These are phyloP conservation scores for Dolichomitus sp. DNA, from an alignment of 2,888 invertebrate species.

Conservation along the genomic window DNA sequence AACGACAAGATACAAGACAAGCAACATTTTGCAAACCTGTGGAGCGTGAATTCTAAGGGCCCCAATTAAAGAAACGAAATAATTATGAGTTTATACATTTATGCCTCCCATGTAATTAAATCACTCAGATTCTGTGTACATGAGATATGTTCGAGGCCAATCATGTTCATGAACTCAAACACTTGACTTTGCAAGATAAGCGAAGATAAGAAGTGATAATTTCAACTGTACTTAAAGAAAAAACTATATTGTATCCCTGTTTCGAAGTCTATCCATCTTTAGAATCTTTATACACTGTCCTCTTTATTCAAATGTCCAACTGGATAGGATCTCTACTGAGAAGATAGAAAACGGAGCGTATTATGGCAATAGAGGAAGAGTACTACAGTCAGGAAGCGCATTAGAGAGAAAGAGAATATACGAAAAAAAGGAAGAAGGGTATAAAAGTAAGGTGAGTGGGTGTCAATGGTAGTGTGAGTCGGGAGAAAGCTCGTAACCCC, in stretches of 20 bases:
- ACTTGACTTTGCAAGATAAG: too few species aligned
- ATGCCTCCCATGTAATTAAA: background rate
- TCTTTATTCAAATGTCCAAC: background rate
- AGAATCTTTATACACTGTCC: background rate
- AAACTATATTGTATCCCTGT: background rate
- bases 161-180: too few species aligned
- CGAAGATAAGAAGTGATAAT: too few species aligned
- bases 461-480: constrained; percentile 22
- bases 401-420: constrained; percentile 51
- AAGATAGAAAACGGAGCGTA: constrained; percentile 10
- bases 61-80: background rate
- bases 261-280: background rate
- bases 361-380: constrained; percentile 6
- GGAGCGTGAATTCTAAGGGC: background rate
- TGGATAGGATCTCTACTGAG: background rate
- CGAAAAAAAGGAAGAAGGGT: constrained; percentile 31
- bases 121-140: too few species aligned
- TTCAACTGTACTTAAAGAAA: too few species aligned
- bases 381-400: constrained; percentile 40
- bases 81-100: background rate
- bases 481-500: constrained; percentile 53
- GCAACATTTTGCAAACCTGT: background rate
- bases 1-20: background rate
- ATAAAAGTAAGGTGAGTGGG: constrained; percentile 41
- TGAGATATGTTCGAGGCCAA: too few species aligned